phyloP scores from a whole-genome alignment of 2,113 vertebrate species.

The Melanerpes aurifrons region DNA sequence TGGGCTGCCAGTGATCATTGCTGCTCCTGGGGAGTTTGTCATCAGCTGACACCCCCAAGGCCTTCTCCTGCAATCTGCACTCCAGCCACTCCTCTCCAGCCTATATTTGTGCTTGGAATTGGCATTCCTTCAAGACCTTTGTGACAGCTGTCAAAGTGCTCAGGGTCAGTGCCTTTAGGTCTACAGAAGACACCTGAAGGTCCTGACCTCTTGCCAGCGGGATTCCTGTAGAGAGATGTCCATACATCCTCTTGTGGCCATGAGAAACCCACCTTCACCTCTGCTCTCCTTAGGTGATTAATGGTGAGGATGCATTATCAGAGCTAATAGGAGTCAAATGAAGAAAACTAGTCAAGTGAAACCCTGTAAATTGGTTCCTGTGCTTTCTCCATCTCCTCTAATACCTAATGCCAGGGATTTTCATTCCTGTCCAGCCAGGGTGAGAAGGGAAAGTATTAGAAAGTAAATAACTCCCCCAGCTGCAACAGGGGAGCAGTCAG shows the following conservation, averaged over 20 bases:
- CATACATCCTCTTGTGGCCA: neutral
- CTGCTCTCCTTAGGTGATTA: slow-evolving; percentile 77
- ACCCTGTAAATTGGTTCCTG: slow-evolving; percentile 84
- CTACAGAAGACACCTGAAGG: neutral
- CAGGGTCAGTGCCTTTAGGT: neutral
- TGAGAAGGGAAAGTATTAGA: slow-evolving; percentile 85
- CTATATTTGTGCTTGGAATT: too few relatives aligned
- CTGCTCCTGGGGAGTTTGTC: too few relatives aligned
- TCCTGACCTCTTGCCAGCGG: neutral
- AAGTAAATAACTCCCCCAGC: slow-evolving; percentile 85
- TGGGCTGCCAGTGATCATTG: too few relatives aligned
- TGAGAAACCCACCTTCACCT: slow-evolving; percentile 39
- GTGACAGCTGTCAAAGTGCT: neutral
- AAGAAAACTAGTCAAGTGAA: slow-evolving; percentile 89
- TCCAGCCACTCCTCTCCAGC: too few relatives aligned
- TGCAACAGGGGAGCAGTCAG: slow-evolving; percentile 81
- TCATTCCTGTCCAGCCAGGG: slow-evolving; percentile 79
- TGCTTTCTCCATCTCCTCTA: slow-evolving; percentile 74
- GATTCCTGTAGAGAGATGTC: neutral
- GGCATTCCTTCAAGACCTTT: neutral
- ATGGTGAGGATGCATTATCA: slow-evolving; percentile 89
- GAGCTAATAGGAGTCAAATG: slow-evolving; percentile 92
- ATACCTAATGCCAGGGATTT: slow-evolving; percentile 74
- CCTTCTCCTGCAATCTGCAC: too few relatives aligned
- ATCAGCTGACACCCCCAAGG: too few relatives aligned